These are phyloP conservation scores for Colossoma macropomum DNA, from an alignment of 2,113 vertebrate genomes.

Conservation along the genomic window DNA sequence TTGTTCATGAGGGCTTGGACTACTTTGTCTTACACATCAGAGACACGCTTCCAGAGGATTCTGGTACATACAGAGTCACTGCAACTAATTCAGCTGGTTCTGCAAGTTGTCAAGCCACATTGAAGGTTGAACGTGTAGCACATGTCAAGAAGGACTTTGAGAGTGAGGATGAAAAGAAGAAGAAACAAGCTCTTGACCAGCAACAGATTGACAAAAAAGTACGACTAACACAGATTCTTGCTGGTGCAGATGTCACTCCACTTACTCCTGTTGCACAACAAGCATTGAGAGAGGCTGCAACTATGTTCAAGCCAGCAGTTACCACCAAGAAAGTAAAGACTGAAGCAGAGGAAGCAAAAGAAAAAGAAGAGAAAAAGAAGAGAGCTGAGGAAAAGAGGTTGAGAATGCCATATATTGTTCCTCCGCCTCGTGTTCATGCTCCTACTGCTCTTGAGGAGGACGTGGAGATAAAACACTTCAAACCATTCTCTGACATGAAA, in stretches of 20 bases:
- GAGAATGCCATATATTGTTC: conserved; percentile 94
- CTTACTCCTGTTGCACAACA: conserved; percentile 88
- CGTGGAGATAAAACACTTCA: conserved; percentile 89
- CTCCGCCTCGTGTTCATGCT: conserved; percentile 82
- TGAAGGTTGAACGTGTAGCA: conserved; percentile 88
- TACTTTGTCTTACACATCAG: conserved; percentile 93
- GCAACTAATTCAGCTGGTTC: conserved; percentile 97
- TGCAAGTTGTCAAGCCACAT: conserved; percentile 92
- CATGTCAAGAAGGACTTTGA: conserved; percentile 91
- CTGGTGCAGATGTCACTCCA: conserved; percentile 83
- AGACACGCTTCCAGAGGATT: conserved; percentile 93
- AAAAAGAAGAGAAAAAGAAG: conserved; percentile 87
- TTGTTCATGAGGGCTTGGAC: conserved; percentile 95
- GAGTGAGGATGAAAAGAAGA: conserved; percentile 81
- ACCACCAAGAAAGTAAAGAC: conserved; percentile 90
- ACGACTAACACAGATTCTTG: conserved; percentile 90
- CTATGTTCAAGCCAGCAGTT: conserved; percentile 92
- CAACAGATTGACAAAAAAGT: conserved; percentile 88
- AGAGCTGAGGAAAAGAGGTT: conserved; percentile 86
- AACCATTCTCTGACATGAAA: conserved; percentile 97
- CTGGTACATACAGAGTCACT: conserved; percentile 93
- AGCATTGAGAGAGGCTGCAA: conserved; percentile 90
- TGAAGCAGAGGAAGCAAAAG: conserved; percentile 85
- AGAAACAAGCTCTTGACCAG: conserved; percentile 78
- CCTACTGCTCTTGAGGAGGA: conserved; percentile 86